Percentiles rank a stretch among this genome's conserved stretches.
phyloP scores from a whole-genome alignment of 2,113 vertebrate genomes.

The Macheiramphus alcinus region DNA sequence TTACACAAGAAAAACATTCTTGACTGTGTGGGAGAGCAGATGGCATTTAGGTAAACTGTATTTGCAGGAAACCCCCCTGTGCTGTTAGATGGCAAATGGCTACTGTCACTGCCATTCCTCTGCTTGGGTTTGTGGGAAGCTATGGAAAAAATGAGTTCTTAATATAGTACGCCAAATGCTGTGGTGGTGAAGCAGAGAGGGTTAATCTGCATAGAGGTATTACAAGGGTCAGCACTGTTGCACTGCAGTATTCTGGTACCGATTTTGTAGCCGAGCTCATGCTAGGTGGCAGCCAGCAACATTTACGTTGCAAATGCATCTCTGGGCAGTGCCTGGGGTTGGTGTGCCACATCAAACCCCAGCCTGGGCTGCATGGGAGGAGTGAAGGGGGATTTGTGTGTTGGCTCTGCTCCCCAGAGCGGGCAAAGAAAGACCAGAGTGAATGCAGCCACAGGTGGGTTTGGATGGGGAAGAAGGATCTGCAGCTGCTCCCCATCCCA shows the following conservation, averaged over 20 bases:
- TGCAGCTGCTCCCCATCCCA: not conserved
- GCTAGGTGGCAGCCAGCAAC: not conserved
- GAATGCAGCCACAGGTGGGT: not conserved
- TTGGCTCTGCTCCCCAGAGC: fast-evolving
- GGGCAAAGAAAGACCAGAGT: not conserved
- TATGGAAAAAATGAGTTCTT: not conserved
- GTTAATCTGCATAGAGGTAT: not conserved
- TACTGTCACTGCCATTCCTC: not conserved
- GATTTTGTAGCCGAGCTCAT: not conserved
- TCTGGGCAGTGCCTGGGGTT: not conserved
- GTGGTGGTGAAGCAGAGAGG: not conserved
- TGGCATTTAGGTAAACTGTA: conserved; percentile 38
- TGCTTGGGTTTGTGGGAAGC: not conserved
- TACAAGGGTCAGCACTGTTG: not conserved
- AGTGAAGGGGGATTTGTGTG: not conserved
- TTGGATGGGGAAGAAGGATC: not conserved
- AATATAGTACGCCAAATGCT: not conserved
- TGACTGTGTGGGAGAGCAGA: conserved; percentile 28
- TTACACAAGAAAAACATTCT: conserved; percentile 15
- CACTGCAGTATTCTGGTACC: not conserved
- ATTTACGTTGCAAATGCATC: not conserved
- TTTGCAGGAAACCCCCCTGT: not conserved
- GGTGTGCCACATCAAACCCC: not conserved
- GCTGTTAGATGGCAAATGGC: conserved; percentile 38
- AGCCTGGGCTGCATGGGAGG: not conserved